Percentiles rank a stretch among this genome's conserved stretches.
Conservation (phyloP, 2,113 vertebrate genomes). For the Mandrillus leucophaeus region DNA sequence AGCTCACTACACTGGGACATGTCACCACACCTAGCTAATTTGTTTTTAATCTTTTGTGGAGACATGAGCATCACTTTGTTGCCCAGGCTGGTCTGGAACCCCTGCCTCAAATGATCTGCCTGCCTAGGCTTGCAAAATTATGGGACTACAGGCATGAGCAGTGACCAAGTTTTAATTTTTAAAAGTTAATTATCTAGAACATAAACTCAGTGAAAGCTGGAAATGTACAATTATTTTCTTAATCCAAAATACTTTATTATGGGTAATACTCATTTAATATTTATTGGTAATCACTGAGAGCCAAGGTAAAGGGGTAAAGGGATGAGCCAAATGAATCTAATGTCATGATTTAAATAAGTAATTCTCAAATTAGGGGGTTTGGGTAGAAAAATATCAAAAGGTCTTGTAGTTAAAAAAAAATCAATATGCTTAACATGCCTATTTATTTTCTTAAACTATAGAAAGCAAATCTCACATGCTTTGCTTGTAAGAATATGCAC, state of each 20-base stretch:
- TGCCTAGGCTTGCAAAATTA: too few relatives aligned
- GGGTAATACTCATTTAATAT: neutral
- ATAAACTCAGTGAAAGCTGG: neutral
- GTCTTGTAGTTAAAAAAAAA: neutral
- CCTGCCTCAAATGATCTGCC: too few relatives aligned
- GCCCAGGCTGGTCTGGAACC: too few relatives aligned
- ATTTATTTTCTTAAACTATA: constrained; percentile 21
- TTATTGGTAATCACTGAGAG: neutral
- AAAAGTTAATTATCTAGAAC: neutral
- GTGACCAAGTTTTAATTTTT: neutral
- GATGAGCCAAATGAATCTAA: neutral
- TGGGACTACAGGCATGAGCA: too few relatives aligned
- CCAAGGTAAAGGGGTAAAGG: neutral
- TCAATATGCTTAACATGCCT: neutral
- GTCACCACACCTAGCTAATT: too few relatives aligned
- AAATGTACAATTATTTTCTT: constrained; percentile 27
- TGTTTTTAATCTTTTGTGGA: too few relatives aligned
- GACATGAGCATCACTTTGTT: too few relatives aligned
- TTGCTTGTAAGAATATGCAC: neutral
- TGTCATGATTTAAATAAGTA: neutral
- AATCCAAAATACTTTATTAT: neutral
- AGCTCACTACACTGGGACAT: too few relatives aligned
- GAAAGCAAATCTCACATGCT: constrained; percentile 6
- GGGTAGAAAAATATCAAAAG: neutral
- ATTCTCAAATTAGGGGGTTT: neutral